Percentiles rank a stretch among this genome's conserved stretches.
These are phyloP conservation scores for Dasypogon diadema DNA, from an alignment of 2,888 invertebrate genomes.

Conservation along the genomic window DNA sequence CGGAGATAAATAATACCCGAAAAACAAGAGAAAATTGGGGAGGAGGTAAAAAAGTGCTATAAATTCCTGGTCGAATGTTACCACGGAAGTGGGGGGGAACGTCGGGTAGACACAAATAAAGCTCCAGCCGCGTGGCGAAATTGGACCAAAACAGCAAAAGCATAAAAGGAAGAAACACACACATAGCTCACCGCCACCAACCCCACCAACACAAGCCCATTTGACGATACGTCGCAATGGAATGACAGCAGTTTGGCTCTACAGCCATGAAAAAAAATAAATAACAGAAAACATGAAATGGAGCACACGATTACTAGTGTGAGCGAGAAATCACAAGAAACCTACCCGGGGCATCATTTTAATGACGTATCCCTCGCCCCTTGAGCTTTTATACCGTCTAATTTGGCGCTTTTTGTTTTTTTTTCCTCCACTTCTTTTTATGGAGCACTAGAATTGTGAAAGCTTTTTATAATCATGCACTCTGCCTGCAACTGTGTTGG, in stretches of 20 bases:
- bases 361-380: slow-evolving; percentile 32
- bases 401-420: slow-evolving; percentile 18
- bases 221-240: neutral
- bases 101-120: neutral
- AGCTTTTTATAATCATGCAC: slow-evolving; percentile 11
- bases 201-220: no score
- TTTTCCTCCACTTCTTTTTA: neutral
- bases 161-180: slow-evolving; percentile 2
- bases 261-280: neutral
- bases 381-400: slow-evolving; percentile 16
- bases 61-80: no score
- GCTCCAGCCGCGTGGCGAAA: neutral
- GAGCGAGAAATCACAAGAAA: slow-evolving; percentile 17
- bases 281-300: neutral
- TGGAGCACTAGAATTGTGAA: neutral
- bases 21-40: neutral
- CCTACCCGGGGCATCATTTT: slow-evolving; percentile 21
- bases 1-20: neutral
- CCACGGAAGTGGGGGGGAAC: no score
- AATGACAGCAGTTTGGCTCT: neutral
- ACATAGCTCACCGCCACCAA: no score
- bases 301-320: neutral
- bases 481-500: neutral
- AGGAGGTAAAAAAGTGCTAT: neutral
- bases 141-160: slow-evolving; percentile 36